Evolutionary conservation across 2,888 invertebrate genomes (phyloP).

Genomic region (Hyposoter dolosus): DNA sequence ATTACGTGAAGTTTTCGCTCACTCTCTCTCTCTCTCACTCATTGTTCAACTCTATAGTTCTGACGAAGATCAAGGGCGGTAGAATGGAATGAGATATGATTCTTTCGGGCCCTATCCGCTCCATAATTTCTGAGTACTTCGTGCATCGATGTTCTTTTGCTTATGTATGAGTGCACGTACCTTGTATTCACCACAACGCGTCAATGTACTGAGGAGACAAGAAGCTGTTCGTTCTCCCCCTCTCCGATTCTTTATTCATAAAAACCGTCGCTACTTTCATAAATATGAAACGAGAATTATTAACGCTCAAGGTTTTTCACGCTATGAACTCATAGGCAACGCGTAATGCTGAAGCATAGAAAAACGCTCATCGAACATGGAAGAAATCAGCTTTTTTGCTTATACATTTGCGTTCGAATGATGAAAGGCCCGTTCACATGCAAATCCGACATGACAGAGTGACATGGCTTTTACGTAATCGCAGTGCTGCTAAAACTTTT

Average conservation of each 20-base stretch:
- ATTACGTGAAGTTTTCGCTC: constrained; percentile 74
- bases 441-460: background rate
- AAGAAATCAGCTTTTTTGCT: background rate
- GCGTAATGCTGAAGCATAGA: background rate
- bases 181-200: constrained; percentile 58
- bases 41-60: constrained; percentile 67
- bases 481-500: background rate
- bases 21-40: constrained; percentile 49
- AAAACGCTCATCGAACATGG: constrained; percentile 24
- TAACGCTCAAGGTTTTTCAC: background rate
- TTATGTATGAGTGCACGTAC: constrained; percentile 44
- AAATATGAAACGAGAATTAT: background rate
- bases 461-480: constrained; percentile 1
- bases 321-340: too few species aligned
- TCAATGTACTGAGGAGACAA: constrained; percentile 65
- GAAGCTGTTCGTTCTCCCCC: background rate
- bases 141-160: constrained; percentile 45
- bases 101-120: constrained; percentile 43
- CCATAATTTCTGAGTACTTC: constrained; percentile 39
- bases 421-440: background rate
- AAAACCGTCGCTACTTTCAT: constrained; percentile 4
- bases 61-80: constrained; percentile 54
- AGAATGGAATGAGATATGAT: constrained; percentile 44
- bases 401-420: background rate
- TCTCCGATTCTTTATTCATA: background rate